Percentiles rank a stretch among this genome's conserved stretches.
These are phyloP conservation scores for Epirrita christyi DNA, from an alignment of 2,888 invertebrate species.

Conservation along the genomic window DNA sequence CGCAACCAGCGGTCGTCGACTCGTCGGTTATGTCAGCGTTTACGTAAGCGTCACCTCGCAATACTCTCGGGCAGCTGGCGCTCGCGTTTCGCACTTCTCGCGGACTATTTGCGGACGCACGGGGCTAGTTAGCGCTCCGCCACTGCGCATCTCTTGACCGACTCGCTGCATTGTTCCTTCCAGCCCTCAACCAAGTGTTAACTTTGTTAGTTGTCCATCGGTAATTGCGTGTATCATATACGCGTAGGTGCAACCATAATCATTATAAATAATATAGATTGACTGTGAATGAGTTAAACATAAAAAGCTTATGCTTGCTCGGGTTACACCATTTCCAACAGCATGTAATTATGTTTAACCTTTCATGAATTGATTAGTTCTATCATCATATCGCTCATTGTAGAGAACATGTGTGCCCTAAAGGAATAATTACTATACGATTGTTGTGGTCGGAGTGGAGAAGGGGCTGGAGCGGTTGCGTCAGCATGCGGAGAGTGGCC, in stretches of 20 bases:
- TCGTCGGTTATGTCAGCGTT: slow-evolving; percentile 82
- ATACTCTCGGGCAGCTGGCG: slow-evolving; percentile 69
- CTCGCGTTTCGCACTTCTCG: slow-evolving; percentile 78
- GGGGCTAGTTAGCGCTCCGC: slow-evolving; percentile 67
- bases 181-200: slow-evolving; percentile 51
- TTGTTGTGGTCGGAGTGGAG: slow-evolving; percentile 68
- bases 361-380: slow-evolving; percentile 73
- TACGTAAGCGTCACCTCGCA: slow-evolving; percentile 83
- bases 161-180: slow-evolving; percentile 53
- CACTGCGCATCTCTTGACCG: slow-evolving; percentile 51
- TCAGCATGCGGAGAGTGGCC: slow-evolving; percentile 80
- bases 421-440: slow-evolving; percentile 81
- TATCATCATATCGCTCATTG: slow-evolving; percentile 67
- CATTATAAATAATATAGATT: slow-evolving; percentile 10
- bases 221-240: slow-evolving; percentile 21
- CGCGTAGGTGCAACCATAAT: not conserved
- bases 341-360: slow-evolving; percentile 73
- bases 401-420: slow-evolving; percentile 78
- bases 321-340: slow-evolving; percentile 62
- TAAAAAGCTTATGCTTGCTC: slow-evolving; percentile 24
- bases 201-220: slow-evolving; percentile 45
- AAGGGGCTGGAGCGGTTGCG: slow-evolving; percentile 81
- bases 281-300: slow-evolving; percentile 19
- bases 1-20: slow-evolving; percentile 83
- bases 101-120: slow-evolving; percentile 72